Conservation (phyloP, 1,140 invertebrate genomes). For the Drosophila setifemur region DNA sequence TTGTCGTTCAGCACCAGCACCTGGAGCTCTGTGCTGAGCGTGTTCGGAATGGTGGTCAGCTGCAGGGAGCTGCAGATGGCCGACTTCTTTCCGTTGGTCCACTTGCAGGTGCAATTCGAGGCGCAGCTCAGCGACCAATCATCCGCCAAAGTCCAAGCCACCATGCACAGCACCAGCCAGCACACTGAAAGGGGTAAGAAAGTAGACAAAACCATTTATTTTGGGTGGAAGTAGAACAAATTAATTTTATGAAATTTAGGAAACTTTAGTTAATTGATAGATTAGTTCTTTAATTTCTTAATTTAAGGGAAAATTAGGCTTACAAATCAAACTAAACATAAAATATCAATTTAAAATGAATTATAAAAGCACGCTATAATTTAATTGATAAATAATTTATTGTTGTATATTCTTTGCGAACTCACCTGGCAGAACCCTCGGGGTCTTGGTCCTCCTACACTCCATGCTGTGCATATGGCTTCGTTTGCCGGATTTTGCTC, state of each 20-base stretch:
- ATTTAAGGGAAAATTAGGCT: too few species aligned
- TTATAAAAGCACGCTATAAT: not conserved
- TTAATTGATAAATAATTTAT: too few species aligned
- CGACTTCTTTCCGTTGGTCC: constrained; percentile 94
- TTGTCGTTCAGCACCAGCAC: constrained; percentile 93
- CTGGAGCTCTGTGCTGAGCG: constrained; percentile 91
- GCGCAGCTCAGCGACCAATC: constrained; percentile 91
- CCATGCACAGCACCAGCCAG: constrained; percentile 47
- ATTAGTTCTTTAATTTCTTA: too few species aligned
- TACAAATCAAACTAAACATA: too few species aligned
- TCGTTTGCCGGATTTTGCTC: not conserved
- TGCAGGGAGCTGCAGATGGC: constrained; percentile 91
- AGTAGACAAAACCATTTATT: not conserved
- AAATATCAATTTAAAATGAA: not conserved
- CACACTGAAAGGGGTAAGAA: constrained; percentile 4
- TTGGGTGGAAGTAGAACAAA: not conserved
- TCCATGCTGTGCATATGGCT: constrained; percentile 64
- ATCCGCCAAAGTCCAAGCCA: constrained; percentile 84
- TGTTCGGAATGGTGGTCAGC: constrained; percentile 88
- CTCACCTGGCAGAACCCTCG: constrained; percentile 58
- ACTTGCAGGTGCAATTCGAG: constrained; percentile 93
- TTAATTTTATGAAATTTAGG: not conserved
- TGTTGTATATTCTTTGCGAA: too few species aligned
- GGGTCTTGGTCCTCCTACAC: constrained; percentile 18
- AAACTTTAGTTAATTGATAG: too few species aligned